Evolutionary conservation across 1,140 invertebrate species (phyloP).

Genomic region (Potamilus streckersoni): DNA sequence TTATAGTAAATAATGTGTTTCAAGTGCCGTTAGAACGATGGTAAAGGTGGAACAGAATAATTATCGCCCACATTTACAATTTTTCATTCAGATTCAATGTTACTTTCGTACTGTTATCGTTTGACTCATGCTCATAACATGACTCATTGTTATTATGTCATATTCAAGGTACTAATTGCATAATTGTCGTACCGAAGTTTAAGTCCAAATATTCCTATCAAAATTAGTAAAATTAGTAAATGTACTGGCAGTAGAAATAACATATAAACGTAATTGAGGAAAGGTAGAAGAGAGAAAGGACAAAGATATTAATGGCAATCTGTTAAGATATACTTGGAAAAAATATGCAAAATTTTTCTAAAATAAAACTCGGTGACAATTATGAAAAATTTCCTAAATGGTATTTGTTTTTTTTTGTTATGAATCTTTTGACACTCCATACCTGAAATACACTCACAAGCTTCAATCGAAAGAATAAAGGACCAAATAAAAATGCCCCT

Average conservation of each 20-base stretch:
- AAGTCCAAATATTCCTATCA: too few relatives aligned
- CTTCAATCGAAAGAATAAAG: constrained; percentile 52
- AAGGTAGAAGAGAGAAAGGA: neutral
- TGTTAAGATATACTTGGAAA: neutral
- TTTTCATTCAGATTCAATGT: too few relatives aligned
- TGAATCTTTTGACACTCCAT: neutral
- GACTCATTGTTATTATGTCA: too few relatives aligned
- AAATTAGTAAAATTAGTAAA: too few relatives aligned
- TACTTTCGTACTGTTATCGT: too few relatives aligned
- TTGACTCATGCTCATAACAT: too few relatives aligned
- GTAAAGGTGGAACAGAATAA: too few relatives aligned
- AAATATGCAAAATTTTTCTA: neutral
- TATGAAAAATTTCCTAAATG: neutral
- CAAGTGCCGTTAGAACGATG: too few relatives aligned
- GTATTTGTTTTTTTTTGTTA: neutral
- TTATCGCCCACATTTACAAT: too few relatives aligned
- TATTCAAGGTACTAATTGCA: too few relatives aligned
- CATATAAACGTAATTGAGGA: neutral
- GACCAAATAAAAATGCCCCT: constrained; percentile 53
- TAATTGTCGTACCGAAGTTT: too few relatives aligned
- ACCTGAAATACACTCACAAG: constrained; percentile 57
- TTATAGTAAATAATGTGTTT: too few relatives aligned
- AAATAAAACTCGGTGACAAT: neutral
- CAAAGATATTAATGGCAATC: neutral
- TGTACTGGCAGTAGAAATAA: neutral